Conservation (phyloP, 2,888 invertebrate species). For the Abrostola tripartita region DNA sequence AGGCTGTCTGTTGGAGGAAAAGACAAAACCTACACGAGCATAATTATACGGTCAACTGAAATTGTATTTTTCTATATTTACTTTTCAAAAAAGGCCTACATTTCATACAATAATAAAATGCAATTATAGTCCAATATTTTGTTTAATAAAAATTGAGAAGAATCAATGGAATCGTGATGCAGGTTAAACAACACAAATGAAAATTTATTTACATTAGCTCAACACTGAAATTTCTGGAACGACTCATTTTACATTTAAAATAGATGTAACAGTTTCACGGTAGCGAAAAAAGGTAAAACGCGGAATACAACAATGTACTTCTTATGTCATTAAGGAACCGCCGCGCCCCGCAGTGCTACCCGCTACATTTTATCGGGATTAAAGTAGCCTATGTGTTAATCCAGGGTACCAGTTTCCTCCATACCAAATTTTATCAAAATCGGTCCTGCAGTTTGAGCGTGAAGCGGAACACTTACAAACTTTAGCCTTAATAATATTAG, state of each 20-base stretch:
- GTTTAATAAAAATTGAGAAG: background rate
- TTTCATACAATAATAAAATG: background rate
- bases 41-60: background rate
- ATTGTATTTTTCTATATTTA: background rate
- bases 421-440: no score
- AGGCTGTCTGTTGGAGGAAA: background rate
- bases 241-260: background rate
- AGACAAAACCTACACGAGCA: background rate
- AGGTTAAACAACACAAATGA: slow-evolving; percentile 2
- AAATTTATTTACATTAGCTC: background rate
- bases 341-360: no score
- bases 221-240: background rate
- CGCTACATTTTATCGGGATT: no score
- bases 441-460: no score
- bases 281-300: background rate
- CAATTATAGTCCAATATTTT: background rate
- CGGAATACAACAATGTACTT: no score
- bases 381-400: no score
- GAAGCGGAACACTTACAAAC: no score
- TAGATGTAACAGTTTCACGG: background rate
- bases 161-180: background rate
- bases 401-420: no score
- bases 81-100: no score
- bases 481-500: no score
- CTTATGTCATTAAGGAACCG: no score